A percentile compares a stretch with the other conserved stretches of the same genome.
Conservation (phyloP, 2,888 invertebrate genomes). For the Brachyopa scutellaris region DNA sequence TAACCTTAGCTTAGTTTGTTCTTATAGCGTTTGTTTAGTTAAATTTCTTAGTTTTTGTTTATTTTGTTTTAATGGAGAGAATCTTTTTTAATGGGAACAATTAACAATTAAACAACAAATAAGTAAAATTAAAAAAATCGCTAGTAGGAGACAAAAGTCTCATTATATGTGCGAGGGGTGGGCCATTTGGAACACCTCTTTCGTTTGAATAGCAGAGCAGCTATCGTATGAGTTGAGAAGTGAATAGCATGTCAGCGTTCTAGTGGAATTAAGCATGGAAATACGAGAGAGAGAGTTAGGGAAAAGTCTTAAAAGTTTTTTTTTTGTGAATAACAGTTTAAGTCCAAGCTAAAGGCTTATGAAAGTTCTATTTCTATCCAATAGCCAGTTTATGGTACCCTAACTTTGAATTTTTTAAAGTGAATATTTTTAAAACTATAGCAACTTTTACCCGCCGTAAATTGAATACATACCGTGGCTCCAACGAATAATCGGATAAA, state of each 20-base stretch:
- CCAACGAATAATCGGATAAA: too few relatives aligned
- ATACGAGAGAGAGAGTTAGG: background rate
- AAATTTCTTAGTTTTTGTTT: slow-evolving; percentile 18
- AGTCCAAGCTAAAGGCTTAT: too few relatives aligned
- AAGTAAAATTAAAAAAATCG: background rate
- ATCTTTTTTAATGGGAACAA: slow-evolving; percentile 53
- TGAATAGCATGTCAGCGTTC: background rate
- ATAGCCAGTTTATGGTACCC: too few relatives aligned
- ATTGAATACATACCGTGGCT: too few relatives aligned
- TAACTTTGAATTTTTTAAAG: too few relatives aligned
- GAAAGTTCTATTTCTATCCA: too few relatives aligned
- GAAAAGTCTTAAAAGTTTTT: too few relatives aligned
- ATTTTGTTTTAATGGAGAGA: slow-evolving; percentile 13
- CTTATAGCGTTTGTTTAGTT: slow-evolving; percentile 5
- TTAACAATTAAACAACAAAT: slow-evolving; percentile 41
- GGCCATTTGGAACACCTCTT: background rate
- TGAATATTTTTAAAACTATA: too few relatives aligned
- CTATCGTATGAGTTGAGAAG: too few relatives aligned
- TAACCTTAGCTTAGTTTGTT: slow-evolving; percentile 23
- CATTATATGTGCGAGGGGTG: background rate
- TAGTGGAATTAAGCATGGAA: background rate
- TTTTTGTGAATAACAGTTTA: too few relatives aligned
- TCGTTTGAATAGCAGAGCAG: background rate
- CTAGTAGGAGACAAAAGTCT: background rate
- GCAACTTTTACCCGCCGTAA: too few relatives aligned